Conservation (phyloP, 1,140 invertebrate genomes). For the Sycophila sp. region DNA sequence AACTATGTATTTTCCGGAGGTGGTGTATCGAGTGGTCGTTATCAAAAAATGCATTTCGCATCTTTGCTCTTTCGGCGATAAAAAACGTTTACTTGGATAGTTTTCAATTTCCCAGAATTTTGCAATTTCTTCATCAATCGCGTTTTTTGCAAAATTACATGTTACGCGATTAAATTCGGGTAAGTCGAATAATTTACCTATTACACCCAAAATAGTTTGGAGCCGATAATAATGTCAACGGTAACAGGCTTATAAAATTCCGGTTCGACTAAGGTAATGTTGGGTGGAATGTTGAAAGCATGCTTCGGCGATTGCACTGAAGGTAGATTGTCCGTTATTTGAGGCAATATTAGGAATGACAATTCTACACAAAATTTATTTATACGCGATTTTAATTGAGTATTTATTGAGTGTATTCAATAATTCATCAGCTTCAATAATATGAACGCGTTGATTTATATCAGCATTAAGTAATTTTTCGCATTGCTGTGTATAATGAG, state of each 20-base stretch:
- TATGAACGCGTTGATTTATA: too few relatives aligned
- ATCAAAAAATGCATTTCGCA: too few relatives aligned
- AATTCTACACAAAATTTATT: not conserved
- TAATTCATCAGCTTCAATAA: not conserved
- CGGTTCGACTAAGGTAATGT: not conserved
- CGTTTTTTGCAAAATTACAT: not conserved
- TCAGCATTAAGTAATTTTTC: too few relatives aligned
- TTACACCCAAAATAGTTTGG: not conserved
- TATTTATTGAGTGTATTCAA: not conserved
- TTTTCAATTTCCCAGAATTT: too few relatives aligned
- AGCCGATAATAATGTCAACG: not conserved
- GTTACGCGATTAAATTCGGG: not conserved
- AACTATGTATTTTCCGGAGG: too few relatives aligned
- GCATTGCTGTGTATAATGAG: too few relatives aligned
- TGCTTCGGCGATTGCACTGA: not conserved
- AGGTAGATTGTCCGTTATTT: not conserved
- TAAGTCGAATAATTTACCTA: not conserved
- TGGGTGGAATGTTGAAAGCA: not conserved
- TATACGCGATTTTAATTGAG: not conserved
- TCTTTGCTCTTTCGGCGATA: too few relatives aligned
- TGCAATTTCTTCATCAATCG: not conserved
- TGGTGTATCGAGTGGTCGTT: too few relatives aligned
- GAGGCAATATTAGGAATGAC: not conserved
- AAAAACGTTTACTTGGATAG: too few relatives aligned
- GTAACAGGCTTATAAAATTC: not conserved